Conservation (phyloP, 2,113 vertebrate genomes). For the Triplophysa siluroides region DNA sequence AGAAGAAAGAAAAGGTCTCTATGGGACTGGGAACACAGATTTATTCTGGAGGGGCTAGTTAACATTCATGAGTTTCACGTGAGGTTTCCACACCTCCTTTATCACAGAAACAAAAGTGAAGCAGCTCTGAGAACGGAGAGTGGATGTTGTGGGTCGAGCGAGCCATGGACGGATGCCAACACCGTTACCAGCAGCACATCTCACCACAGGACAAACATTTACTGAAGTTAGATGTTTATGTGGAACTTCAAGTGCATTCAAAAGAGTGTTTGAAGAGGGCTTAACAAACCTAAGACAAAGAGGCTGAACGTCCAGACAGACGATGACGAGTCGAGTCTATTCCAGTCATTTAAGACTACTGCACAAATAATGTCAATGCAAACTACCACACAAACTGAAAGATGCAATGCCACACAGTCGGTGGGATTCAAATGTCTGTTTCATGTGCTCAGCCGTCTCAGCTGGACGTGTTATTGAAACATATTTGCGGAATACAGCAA, state of each 20-base stretch:
- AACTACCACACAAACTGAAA: too few species aligned
- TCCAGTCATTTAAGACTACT: too few species aligned
- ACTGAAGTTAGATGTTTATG: background rate
- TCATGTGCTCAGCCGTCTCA: background rate
- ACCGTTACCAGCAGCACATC: conserved; percentile 1
- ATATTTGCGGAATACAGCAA: conserved; percentile 11
- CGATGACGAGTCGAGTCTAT: too few species aligned
- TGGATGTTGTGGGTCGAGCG: background rate
- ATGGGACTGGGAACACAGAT: background rate
- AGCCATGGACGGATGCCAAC: background rate
- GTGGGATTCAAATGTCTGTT: background rate
- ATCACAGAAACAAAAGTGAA: background rate
- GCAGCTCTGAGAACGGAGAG: conserved; percentile 7
- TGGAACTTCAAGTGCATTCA: too few species aligned
- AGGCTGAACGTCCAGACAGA: too few species aligned
- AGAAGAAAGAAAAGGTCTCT: background rate
- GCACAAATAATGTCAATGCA: too few species aligned
- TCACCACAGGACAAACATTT: conserved; percentile 3
- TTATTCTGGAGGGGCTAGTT: conserved; percentile 31
- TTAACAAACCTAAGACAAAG: too few species aligned
- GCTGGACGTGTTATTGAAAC: background rate
- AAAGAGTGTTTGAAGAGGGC: too few species aligned
- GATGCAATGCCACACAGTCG: too few species aligned
- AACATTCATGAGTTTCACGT: conserved; percentile 38
- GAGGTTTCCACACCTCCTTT: background rate